Evolutionary conservation across 2,113 vertebrate genomes (phyloP).

Genomic region (Nematolebias whitei): DNA sequence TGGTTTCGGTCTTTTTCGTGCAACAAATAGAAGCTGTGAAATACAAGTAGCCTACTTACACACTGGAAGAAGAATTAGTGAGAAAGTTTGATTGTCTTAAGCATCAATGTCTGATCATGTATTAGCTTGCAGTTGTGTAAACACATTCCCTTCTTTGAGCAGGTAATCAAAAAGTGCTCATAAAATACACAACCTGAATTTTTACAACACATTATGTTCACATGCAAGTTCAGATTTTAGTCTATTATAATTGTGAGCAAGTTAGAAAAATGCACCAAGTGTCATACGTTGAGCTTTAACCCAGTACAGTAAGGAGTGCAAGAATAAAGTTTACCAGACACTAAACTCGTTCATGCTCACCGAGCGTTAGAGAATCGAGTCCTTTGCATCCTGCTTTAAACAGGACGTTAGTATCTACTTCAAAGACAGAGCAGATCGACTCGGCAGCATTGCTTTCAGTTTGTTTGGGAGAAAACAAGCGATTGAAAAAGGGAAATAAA

Average conservation of each 20-base stretch:
- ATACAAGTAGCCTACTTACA: background rate
- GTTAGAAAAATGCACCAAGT: background rate
- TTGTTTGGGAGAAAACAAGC: conserved; percentile 37
- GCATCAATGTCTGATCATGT: conserved; percentile 70
- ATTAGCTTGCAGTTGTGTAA: conserved; percentile 71
- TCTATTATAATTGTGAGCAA: conserved; percentile 6
- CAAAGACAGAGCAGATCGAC: conserved; percentile 53
- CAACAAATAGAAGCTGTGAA: conserved; percentile 2
- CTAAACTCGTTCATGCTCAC: conserved; percentile 25
- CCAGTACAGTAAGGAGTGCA: conserved; percentile 25
- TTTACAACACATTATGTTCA: conserved; percentile 1
- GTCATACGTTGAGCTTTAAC: conserved; percentile 24
- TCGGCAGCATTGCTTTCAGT: conserved; percentile 29
- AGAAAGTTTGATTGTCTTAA: conserved; percentile 75
- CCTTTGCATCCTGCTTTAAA: conserved; percentile 62
- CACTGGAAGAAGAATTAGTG: conserved; percentile 19
- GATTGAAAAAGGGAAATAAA: conserved; percentile 38
- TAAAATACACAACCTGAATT: conserved; percentile 41
- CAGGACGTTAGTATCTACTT: conserved; percentile 46
- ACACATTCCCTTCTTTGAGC: conserved; percentile 55
- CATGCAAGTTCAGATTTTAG: conserved; percentile 3
- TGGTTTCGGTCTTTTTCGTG: conserved; percentile 28
- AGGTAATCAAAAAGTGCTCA: conserved; percentile 59
- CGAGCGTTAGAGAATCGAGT: conserved; percentile 46
- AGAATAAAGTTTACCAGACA: conserved; percentile 25